Evolutionary conservation across 1,140 invertebrate species (phyloP), one percentile per base, ranked within the genome.

Genomic region (Subanguina moxae): DNA sequence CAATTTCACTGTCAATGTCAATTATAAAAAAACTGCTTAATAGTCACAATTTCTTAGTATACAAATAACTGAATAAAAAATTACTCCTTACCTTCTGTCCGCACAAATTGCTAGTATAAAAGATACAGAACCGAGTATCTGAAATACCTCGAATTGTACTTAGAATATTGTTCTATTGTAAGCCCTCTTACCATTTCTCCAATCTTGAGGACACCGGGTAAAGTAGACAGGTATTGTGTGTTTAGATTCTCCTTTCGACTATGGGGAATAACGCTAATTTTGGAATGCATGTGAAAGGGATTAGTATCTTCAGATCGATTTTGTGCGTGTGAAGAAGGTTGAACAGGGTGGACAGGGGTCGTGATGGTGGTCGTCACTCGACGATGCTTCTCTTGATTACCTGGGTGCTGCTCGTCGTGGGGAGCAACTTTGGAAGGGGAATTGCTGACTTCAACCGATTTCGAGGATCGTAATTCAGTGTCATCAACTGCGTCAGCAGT

Each of bases 101-200:
- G 80, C 63, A 64, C 80, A 82, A 67, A 82, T 82, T 8, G 80
- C 74, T 23, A 82, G 67, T 62, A 82, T 76, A 58, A 82, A 82
- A 5, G 78, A 66, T 23, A 82, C 68, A 52, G 81, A 81, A 7
- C 80, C 72, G 17, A 81, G 70, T 43, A 71, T 52, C 80, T 82
- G n/a, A 46, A 57, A 75, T 62, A 25, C 3, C 3, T 27, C 48
- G 1, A 42, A 65, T 13, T 48, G 0, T 19, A 1, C 23, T 17
- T 1, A 32, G 48, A 23, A 38, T 38, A 38, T 38, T 38, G 32
- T 11, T 11, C 32, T 5, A 5, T 11, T 17, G 30, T 30, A 42
- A 21, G 52, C 15, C 52, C 23, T 69, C 71, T 42, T 45, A 80
- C 80, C 56, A 82, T 67, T 72, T 82, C 80, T n/a, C 74, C 78